Base-by-base conservation (phyloP, 2,888 invertebrate species). In the Hyposoter didymator region DNA sequence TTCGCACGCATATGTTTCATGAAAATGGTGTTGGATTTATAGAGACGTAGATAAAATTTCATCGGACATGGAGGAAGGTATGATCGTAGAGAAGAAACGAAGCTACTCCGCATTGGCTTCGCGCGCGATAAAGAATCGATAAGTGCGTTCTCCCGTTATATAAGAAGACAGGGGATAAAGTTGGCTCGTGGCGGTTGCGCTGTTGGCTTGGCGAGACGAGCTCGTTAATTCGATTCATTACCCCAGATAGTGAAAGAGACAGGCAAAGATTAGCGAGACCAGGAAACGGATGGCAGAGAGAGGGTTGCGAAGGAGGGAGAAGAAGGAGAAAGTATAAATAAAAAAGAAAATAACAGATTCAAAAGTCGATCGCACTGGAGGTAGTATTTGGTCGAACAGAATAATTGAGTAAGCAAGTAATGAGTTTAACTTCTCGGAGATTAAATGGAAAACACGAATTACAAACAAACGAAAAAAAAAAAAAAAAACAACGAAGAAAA, bases 211-310 rank as follows among this genome's bases (percentile, higher is more conserved):
- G 28, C 78, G 75, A 86, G 87, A 80, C 59, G 76, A 69, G 73
- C 87, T 87, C 81, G 84, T 82, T 84, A 86, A 88, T 87, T 83
- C 82, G 79, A 84, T 83, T 78, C 80, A 87, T 87, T 88, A 86
- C 82, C 88, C 84, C 84, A 80, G 83, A 82, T 67, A 78, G 17
- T 76, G 64, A 70, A 35, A 35, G 66, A 66, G 78, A 75, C 19
- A 64, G 62, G 47, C 62, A 62, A 67, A 85, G 78, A 86, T 78
- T 79, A 78, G 74, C 49, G 72, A 66, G 66, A 47, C 62, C 47
- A 73, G 78, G 72, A 76, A 83, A 74, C 17, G 45, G n/a, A 28
- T 19, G 55, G 69, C 5, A 59, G 1, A 32, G 19, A 47, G n/a
- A 39, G 55, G 47, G 35, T 43, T 43, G 74, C 10, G 10, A 10